These are phyloP conservation scores for Slavum lentiscoides DNA, from an alignment of 2,888 invertebrate genomes.

Conservation along the genomic window DNA sequence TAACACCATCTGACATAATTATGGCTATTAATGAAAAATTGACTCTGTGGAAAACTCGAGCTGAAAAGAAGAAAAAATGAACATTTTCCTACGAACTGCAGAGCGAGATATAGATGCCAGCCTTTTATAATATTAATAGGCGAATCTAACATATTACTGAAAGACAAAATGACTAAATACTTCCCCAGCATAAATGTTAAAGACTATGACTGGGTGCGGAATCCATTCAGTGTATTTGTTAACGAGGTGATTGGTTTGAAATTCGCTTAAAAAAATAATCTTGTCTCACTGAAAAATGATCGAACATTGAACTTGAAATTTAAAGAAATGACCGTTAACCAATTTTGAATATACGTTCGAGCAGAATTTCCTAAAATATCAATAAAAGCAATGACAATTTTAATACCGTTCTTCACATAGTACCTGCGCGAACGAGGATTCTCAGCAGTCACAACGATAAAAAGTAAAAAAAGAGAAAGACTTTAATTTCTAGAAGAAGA, in stretches of 20 bases:
- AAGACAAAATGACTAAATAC: not conserved
- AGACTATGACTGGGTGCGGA: not conserved
- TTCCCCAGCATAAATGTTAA: not conserved
- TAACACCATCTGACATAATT: no score
- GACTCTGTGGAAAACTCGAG: no score
- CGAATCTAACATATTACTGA: constrained; percentile 17
- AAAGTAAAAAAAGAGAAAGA: no score
- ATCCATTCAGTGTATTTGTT: not conserved
- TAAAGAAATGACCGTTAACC: not conserved
- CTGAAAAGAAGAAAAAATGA: no score
- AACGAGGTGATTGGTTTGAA: not conserved
- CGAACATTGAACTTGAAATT: not conserved
- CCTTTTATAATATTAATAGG: not conserved
- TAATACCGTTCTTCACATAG: no score
- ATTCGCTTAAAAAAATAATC: not conserved
- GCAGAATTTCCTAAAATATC: no score
- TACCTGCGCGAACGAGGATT: no score
- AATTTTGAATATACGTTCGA: not conserved
- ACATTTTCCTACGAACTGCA: no score
- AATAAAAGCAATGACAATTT: no score
- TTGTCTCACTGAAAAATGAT: not conserved
- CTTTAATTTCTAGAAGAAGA: no score
- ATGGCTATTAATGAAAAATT: no score
- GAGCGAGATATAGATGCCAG: not conserved
- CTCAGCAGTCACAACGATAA: no score